A percentile compares a stretch with the other conserved stretches of the same genome.
Evolutionary conservation across 2,888 invertebrate species (phyloP).

Genomic region (Pharmacophagus antenor): DNA sequence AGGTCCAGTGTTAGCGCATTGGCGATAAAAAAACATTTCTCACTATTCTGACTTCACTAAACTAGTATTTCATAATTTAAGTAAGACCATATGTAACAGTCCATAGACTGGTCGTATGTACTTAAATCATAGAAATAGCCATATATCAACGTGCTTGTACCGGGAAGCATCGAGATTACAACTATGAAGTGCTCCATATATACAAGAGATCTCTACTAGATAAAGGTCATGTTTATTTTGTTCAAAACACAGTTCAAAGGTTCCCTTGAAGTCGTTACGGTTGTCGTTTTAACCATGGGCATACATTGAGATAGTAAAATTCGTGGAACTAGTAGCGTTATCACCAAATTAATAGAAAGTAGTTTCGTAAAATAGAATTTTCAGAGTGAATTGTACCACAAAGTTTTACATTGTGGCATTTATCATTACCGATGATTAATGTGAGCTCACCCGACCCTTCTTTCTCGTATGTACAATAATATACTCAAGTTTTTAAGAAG

Average conservation of each 20-base stretch:
- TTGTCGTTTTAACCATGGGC: slow-evolving; percentile 12
- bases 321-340: slow-evolving; percentile 3
- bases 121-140: neutral
- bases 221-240: slow-evolving; percentile 8
- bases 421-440: neutral
- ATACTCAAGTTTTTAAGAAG: too few species aligned
- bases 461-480: neutral
- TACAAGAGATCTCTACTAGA: slow-evolving; percentile 15
- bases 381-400: neutral
- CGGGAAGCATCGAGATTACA: neutral
- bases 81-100: too few species aligned
- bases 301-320: slow-evolving; percentile 13
- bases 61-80: neutral
- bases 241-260: slow-evolving; percentile 11
- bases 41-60: neutral
- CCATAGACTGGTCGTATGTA: neutral
- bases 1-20: too few species aligned
- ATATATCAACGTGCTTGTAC: neutral
- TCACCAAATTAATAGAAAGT: slow-evolving; percentile 4
- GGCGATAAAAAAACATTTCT: too few species aligned
- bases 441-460: too few species aligned
- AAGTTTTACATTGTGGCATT: slow-evolving; percentile 8
- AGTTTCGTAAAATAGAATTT: slow-evolving; percentile 10
- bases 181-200: slow-evolving; percentile 1
- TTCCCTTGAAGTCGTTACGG: slow-evolving; percentile 9